These are phyloP conservation scores for Leptestheria dahalacensis DNA, from an alignment of 1,140 invertebrate genomes.

Conservation along the genomic window DNA sequence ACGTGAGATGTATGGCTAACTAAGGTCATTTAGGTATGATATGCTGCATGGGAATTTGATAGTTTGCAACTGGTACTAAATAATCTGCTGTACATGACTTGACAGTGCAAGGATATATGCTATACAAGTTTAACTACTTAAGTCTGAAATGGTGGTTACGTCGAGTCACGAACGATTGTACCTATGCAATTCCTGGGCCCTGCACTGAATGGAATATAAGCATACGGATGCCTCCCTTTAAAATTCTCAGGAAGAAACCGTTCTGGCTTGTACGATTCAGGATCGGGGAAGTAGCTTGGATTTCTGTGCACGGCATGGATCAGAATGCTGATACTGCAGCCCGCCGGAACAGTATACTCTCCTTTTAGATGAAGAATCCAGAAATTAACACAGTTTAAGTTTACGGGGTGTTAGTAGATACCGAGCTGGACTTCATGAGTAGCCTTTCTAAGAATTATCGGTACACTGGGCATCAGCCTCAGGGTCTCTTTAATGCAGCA, in stretches of 20 bases:
- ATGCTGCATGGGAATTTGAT: no score
- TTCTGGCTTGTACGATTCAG: conserved; percentile 56
- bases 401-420: conserved; percentile 6
- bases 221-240: conserved; percentile 33
- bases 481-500: conserved; percentile 30
- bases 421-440: conserved; percentile 24
- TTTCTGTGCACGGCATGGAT: conserved; percentile 46
- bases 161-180: conserved; percentile 27
- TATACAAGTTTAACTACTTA: not conserved
- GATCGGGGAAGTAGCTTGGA: conserved; percentile 51
- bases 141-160: conserved; percentile 14
- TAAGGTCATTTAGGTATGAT: no score
- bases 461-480: conserved; percentile 33
- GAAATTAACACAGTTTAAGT: not conserved
- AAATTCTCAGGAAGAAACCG: conserved; percentile 45
- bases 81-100: not conserved
- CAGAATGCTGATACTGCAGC: conserved; percentile 30
- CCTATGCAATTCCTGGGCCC: conserved; percentile 70
- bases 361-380: conserved; percentile 12
- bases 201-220: conserved; percentile 70
- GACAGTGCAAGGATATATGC: not conserved
- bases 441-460: conserved; percentile 32
- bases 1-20: no score
- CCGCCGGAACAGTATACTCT: conserved; percentile 33
- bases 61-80: no score